These are phyloP conservation scores for Andrena bucephala DNA, from an alignment of 2,888 invertebrate species.

Conservation along the genomic window DNA sequence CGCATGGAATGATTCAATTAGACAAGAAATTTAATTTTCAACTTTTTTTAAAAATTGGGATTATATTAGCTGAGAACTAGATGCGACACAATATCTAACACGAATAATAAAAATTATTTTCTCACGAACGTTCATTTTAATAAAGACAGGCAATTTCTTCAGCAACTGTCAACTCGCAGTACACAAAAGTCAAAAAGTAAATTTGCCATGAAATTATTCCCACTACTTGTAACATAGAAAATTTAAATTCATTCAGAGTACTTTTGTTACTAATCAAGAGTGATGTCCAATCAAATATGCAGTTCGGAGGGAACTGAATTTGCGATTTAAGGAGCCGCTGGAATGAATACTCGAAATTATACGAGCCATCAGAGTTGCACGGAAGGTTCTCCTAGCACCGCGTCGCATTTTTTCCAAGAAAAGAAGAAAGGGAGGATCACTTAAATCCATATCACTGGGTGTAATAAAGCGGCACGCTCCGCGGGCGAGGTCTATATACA, in stretches of 20 bases:
- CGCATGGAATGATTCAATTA: too few relatives aligned
- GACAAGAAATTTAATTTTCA: too few relatives aligned
- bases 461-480: conserved; percentile 14
- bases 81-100: neutral
- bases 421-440: neutral
- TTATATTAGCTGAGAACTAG: too few relatives aligned
- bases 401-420: neutral
- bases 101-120: neutral
- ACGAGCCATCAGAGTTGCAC: neutral
- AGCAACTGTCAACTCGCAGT: too few relatives aligned
- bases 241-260: too few relatives aligned
- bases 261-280: neutral
- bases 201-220: too few relatives aligned
- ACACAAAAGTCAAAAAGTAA: too few relatives aligned
- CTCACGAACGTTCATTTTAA: neutral
- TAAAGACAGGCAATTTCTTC: too few relatives aligned
- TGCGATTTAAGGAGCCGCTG: neutral
- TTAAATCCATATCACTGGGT: conserved; percentile 9
- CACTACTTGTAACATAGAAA: too few relatives aligned
- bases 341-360: neutral
- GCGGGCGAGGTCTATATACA: conserved; percentile 17
- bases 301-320: too few relatives aligned
- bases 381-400: neutral
- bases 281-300: neutral
- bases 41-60: too few relatives aligned